Percentiles rank a stretch among this genome's conserved stretches.
These are phyloP conservation scores for Tuberolachnus salignus DNA, from an alignment of 2,888 invertebrate genomes.

Conservation along the genomic window DNA sequence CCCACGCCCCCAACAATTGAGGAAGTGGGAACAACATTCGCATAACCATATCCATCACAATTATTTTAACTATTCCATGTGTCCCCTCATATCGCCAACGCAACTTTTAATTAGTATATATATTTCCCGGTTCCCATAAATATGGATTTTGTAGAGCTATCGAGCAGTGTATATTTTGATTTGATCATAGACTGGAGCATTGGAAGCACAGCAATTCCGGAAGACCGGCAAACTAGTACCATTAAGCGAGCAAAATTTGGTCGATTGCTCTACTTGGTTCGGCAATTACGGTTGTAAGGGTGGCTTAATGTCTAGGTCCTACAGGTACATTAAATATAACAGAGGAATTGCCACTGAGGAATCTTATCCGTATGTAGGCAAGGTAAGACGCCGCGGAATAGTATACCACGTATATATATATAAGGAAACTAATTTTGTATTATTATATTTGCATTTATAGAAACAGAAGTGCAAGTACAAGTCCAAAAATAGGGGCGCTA, in stretches of 20 bases:
- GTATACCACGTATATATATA: background rate
- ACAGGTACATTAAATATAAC: conserved; percentile 82
- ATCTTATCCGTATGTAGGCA: conserved; percentile 83
- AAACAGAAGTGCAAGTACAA: conserved; percentile 66
- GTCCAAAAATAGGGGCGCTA: conserved; percentile 73
- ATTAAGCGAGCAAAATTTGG: conserved; percentile 88
- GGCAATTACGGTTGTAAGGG: conserved; percentile 92
- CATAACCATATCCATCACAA: too few species aligned
- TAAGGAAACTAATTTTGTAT: too few species aligned
- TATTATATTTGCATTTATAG: conserved; percentile 54
- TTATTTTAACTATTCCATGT: too few species aligned
- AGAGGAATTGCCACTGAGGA: conserved; percentile 87
- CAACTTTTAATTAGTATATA: too few species aligned
- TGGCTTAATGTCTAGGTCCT: conserved; percentile 83
- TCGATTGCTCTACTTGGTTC: conserved; percentile 83
- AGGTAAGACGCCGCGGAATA: conserved; percentile 62
- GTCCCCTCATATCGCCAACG: too few species aligned
- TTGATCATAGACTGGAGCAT: conserved; percentile 82
- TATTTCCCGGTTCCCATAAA: too few species aligned
- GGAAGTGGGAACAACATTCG: too few species aligned
- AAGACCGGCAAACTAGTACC: conserved; percentile 77
- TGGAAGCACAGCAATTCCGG: conserved; percentile 89
- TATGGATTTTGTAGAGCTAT: too few species aligned
- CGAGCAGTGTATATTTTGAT: too few species aligned
- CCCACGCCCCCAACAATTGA: too few species aligned